Conservation (phyloP, 2,797 vertebrate genomes). For the Coilia nasus region DNA sequence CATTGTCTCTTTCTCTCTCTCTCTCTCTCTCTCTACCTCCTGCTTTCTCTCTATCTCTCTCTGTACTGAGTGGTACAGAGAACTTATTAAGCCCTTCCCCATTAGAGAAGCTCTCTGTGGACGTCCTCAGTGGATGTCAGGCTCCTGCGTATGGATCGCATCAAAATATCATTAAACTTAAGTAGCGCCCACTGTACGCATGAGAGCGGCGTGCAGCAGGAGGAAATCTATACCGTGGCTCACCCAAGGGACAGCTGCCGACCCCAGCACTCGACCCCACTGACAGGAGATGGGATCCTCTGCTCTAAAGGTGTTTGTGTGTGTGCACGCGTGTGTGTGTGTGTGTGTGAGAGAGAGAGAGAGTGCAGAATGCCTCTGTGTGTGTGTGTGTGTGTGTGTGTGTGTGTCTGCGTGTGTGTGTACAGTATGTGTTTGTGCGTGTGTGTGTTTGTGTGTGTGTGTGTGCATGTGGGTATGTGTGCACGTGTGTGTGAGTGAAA, state of each 20-base stretch:
- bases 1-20: not conserved
- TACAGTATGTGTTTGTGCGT: not conserved
- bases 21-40: not conserved
- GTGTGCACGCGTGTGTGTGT: not conserved
- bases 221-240: slow-evolving; percentile 1
- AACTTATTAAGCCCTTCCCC: not conserved
- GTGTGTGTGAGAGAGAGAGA: not conserved
- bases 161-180: slow-evolving; percentile 20
- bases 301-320: not conserved
- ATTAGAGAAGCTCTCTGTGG: not conserved
- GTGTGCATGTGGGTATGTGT: not conserved
- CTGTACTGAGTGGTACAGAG: not conserved
- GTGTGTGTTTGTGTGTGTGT: not conserved
- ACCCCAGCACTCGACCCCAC: not conserved
- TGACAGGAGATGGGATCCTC: not conserved
- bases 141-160: not conserved
- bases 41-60: not conserved
- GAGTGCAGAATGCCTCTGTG: not conserved
- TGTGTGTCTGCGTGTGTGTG: not conserved
- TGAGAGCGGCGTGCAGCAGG: not conserved
- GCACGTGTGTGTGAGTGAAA: not conserved
- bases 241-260: not conserved
- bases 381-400: not conserved
- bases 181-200: not conserved
- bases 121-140: not conserved